Conservation (phyloP, 2,113 vertebrate species). For the Tichodroma muraria region DNA sequence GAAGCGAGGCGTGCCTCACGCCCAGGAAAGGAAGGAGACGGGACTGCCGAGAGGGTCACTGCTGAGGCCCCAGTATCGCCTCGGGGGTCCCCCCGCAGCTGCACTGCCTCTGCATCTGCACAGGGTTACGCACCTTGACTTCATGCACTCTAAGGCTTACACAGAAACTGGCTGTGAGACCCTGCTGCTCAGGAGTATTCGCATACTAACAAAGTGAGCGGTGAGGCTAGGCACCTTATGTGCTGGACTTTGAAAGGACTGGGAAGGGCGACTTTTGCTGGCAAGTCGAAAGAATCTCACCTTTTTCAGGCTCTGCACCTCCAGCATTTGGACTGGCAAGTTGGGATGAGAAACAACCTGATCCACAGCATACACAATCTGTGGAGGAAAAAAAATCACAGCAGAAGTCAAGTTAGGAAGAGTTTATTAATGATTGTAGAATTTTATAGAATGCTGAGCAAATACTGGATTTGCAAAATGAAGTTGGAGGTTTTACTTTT, state of each 20-base stretch:
- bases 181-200: rapidly evolving
- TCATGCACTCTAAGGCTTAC: rapidly evolving
- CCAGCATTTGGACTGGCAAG: background rate
- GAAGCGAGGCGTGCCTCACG: background rate
- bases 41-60: background rate
- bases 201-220: background rate
- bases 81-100: rapidly evolving
- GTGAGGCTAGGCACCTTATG: background rate
- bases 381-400: background rate
- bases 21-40: background rate
- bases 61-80: background rate
- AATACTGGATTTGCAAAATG: background rate
- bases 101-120: background rate
- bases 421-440: background rate
- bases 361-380: background rate
- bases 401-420: background rate
- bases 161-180: background rate
- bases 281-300: background rate
- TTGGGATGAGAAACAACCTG: background rate
- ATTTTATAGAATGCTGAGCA: background rate
- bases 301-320: background rate
- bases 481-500: background rate
- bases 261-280: background rate
- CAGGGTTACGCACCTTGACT: rapidly evolving
- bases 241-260: background rate